Base-by-base conservation (phyloP, 2,888 invertebrate species). In the Pteria penguin region DNA sequence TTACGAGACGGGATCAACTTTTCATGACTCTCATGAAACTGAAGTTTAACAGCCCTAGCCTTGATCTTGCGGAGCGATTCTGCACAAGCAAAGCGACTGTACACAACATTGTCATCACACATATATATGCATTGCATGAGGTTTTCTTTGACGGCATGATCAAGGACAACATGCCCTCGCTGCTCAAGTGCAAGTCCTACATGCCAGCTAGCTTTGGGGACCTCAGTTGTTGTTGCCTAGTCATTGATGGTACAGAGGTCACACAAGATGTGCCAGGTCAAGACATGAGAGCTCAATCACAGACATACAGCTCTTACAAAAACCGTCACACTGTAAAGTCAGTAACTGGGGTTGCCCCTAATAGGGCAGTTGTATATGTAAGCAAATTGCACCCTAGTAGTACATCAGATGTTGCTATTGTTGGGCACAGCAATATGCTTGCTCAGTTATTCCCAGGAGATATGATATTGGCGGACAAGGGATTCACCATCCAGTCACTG, bases 381-480 rank as follows among this genome's bases (percentile, higher is more conserved):
- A 79, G 72, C 22, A 58, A 69, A 18, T 55, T 70, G 8, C 82
- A 75, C 68, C 76, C 75, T 60, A 80, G 83, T 5, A 58, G 72
- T 33, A 61, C 68, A 5, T 76, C 73, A 61, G 81, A 80, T 72
- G 76, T 77, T 55, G 62, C 60, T 27, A 71, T 81, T 11, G 75
- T 71, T 57, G 70, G 79, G 26, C 61, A 79, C n/a, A 71, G 69
- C 58, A 79, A 69, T n/a, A 27, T 79, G 14, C 26, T 82, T n/a
- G 60, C 74, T 32, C 32, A 76, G 14, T 36, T 75, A 11, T 32
- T 55, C 22, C 66, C 75, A 32, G 82, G 79, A 60, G 72, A 76
- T 33, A 29, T 57, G 52, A 70, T 82, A 22, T 54, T 82, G 27
- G 76, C 75, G 1, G 80, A 82, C 60, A 45, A 78, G 31, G 81